These are phyloP conservation scores for Andricus grossulariae DNA, from an alignment of 1,140 invertebrate species.

Conservation along the genomic window DNA sequence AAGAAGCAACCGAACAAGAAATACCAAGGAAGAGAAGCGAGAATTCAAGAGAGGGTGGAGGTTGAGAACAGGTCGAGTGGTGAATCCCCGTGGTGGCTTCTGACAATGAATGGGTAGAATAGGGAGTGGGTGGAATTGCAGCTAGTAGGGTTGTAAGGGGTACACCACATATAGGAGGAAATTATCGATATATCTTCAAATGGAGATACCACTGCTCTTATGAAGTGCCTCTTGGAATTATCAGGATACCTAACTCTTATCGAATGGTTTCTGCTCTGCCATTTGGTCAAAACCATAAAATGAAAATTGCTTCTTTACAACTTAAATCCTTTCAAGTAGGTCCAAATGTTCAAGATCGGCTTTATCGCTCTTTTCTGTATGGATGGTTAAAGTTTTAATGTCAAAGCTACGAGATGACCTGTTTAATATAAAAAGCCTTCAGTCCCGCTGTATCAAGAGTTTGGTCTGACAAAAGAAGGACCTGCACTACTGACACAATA, in stretches of 20 bases:
- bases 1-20: background rate
- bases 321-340: too few relatives aligned
- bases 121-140: slow-evolving; percentile 13
- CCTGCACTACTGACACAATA: too few relatives aligned
- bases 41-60: slow-evolving; percentile 1
- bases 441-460: too few relatives aligned
- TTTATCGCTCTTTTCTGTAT: too few relatives aligned
- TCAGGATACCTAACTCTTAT: background rate
- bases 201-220: background rate
- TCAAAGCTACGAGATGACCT: too few relatives aligned
- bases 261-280: too few relatives aligned
- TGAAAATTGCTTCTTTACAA: too few relatives aligned
- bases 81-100: slow-evolving; percentile 16
- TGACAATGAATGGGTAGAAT: slow-evolving; percentile 20
- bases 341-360: too few relatives aligned
- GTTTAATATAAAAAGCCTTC: too few relatives aligned
- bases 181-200: slow-evolving; percentile 19
- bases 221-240: background rate
- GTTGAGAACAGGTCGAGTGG: slow-evolving; percentile 20
- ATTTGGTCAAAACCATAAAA: too few relatives aligned
- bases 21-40: slow-evolving; percentile 11
- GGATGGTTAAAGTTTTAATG: too few relatives aligned
- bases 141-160: slow-evolving; percentile 10
- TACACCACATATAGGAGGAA: slow-evolving; percentile 7
- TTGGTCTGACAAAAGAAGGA: too few relatives aligned